Conservation (phyloP, 2,888 invertebrate genomes). For the Caenorhabditis panamensis region DNA sequence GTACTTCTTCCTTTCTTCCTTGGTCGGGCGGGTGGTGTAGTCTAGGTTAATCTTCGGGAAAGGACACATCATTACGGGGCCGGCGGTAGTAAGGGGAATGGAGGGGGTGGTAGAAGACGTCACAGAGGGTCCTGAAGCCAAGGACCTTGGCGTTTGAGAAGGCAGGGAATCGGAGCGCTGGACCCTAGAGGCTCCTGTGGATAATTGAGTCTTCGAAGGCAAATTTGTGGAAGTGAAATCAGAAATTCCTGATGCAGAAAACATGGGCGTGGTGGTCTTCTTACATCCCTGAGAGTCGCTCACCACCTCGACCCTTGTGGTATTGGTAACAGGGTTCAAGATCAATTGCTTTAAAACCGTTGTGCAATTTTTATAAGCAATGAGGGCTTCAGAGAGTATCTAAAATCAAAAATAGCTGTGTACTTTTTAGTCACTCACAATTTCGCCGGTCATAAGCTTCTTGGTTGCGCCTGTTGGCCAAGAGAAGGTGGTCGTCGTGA, state of each 20-base stretch:
- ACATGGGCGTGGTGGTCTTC: no score
- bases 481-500: not conserved
- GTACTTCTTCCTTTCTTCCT: not conserved
- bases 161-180: no score
- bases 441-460: not conserved
- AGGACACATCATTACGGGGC: not conserved
- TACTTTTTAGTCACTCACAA: not conserved
- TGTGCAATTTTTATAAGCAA: constrained; percentile 8
- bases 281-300: constrained; percentile 19
- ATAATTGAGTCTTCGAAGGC: not conserved
- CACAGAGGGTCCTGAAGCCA: not conserved
- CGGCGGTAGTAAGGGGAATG: not conserved
- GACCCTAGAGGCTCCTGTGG: no score
- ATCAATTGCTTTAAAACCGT: constrained; percentile 1
- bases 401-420: not conserved
- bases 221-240: not conserved
- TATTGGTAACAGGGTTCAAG: not conserved
- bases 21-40: not conserved
- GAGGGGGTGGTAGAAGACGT: not conserved
- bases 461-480: constrained; percentile 9
- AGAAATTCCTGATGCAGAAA: not conserved
- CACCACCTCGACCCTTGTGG: not conserved
- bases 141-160: no score
- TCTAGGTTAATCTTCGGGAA: not conserved
- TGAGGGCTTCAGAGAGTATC: not conserved